Conservation (phyloP, 2,113 vertebrate genomes). For the Calonectris borealis region DNA sequence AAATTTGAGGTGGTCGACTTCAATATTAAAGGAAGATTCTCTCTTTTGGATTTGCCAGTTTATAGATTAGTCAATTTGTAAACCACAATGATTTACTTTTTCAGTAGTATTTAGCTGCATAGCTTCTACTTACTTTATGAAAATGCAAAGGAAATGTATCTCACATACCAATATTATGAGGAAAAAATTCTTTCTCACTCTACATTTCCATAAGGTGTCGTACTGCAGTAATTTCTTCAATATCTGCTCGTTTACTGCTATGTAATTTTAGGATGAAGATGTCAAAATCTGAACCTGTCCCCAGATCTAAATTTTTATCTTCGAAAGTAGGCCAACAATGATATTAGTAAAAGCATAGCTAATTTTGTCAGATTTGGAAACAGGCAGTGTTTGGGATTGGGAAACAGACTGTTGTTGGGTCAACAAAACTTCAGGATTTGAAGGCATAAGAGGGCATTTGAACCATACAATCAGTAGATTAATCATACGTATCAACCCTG, state of each 20-base stretch:
- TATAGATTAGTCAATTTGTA: background rate
- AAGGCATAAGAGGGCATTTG: background rate
- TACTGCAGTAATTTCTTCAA: background rate
- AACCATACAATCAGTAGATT: background rate
- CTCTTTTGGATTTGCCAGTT: background rate
- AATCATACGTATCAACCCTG: rapidly evolving
- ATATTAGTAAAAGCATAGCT: background rate
- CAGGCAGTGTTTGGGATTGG: too few relatives aligned
- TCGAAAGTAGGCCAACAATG: background rate
- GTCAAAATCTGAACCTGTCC: background rate
- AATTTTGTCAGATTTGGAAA: background rate
- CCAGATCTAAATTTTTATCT: background rate
- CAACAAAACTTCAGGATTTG: background rate
- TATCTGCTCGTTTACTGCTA: background rate
- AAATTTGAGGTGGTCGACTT: background rate
- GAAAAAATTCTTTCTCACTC: rapidly evolving
- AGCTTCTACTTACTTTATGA: background rate
- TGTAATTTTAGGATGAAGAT: background rate
- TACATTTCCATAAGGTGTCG: background rate
- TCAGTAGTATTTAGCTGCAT: background rate
- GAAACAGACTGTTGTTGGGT: background rate
- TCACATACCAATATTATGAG: background rate
- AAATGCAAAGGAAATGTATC: background rate
- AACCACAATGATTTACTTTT: background rate
- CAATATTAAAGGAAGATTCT: background rate